Conservation (phyloP, 1,140 invertebrate genomes). For the Oncopeltus fasciatus region DNA sequence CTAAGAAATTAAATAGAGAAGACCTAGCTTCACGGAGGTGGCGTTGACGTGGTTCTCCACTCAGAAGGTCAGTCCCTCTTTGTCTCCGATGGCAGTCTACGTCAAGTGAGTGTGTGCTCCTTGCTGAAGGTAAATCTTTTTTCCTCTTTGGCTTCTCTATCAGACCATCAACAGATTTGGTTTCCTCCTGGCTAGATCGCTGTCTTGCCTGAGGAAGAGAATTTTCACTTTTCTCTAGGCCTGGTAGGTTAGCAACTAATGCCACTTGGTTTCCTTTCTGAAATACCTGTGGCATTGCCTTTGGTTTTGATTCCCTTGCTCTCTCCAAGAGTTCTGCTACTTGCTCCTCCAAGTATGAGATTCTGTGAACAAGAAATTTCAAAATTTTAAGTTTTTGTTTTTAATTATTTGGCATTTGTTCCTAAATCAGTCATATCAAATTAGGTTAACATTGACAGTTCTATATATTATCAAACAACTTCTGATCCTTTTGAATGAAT, state of each 20-base stretch:
- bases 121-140: slow-evolving; percentile 11
- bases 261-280: slow-evolving; percentile 42
- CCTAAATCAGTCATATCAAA: too few species aligned
- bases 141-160: slow-evolving; percentile 17
- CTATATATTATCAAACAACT: too few species aligned
- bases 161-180: slow-evolving; percentile 19
- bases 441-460: too few species aligned
- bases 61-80: slow-evolving; percentile 12
- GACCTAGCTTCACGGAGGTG: slow-evolving; percentile 27
- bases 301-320: slow-evolving; percentile 17
- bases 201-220: neutral
- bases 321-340: slow-evolving; percentile 46
- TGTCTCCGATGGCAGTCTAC: slow-evolving; percentile 12
- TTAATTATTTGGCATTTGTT: too few species aligned
- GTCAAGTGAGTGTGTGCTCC: slow-evolving; percentile 21
- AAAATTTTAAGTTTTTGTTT: too few species aligned
- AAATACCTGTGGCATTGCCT: slow-evolving; percentile 43
- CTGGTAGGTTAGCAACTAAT: slow-evolving; percentile 38
- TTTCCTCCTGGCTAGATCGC: slow-evolving; percentile 8
- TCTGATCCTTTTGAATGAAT: too few species aligned
- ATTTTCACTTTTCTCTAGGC: slow-evolving; percentile 1
- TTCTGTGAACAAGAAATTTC: slow-evolving; percentile 33
- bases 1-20: slow-evolving; percentile 26
- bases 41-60: slow-evolving; percentile 21
- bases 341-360: slow-evolving; percentile 78